Evolutionary conservation across 1,140 invertebrate genomes (phyloP).

Genomic region (Heliconius melpomene): DNA sequence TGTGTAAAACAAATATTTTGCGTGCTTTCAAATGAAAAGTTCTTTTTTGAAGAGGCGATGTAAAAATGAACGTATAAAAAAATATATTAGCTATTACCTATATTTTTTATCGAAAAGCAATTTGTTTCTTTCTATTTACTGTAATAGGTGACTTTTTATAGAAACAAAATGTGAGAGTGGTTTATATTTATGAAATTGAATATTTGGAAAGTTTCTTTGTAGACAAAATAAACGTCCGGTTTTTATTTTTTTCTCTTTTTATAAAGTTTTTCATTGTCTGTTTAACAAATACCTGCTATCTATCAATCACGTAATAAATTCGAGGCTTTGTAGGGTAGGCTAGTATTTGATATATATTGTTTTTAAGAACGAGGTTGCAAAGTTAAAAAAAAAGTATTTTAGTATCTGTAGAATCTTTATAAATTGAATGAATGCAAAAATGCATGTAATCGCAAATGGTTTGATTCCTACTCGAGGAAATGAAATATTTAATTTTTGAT

Average conservation of each 20-base stretch:
- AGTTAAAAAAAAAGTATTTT: too few relatives aligned
- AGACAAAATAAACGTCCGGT: not conserved
- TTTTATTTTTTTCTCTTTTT: not conserved
- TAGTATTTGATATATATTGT: too few relatives aligned
- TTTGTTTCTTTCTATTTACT: not conserved
- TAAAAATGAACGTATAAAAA: not conserved
- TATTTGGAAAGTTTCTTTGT: not conserved
- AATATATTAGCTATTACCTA: not conserved
- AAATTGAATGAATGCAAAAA: too few relatives aligned
- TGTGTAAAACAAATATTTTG: slow-evolving; percentile 17
- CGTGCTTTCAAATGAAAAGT: not conserved
- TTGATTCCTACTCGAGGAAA: too few relatives aligned
- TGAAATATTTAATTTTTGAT: too few relatives aligned
- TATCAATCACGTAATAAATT: too few relatives aligned
- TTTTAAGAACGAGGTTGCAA: too few relatives aligned
- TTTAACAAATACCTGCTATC: too few relatives aligned
- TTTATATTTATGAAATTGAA: not conserved
- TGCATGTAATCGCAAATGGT: too few relatives aligned
- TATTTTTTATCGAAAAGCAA: not conserved
- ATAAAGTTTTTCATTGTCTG: too few relatives aligned
- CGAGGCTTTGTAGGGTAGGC: too few relatives aligned
- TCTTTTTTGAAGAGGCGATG: not conserved
- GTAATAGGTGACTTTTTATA: not conserved
- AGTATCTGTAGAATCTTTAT: too few relatives aligned
- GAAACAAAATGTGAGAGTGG: not conserved